Conservation (phyloP, 92 coral and sea anemone species). For the Ricordea florida region DNA sequence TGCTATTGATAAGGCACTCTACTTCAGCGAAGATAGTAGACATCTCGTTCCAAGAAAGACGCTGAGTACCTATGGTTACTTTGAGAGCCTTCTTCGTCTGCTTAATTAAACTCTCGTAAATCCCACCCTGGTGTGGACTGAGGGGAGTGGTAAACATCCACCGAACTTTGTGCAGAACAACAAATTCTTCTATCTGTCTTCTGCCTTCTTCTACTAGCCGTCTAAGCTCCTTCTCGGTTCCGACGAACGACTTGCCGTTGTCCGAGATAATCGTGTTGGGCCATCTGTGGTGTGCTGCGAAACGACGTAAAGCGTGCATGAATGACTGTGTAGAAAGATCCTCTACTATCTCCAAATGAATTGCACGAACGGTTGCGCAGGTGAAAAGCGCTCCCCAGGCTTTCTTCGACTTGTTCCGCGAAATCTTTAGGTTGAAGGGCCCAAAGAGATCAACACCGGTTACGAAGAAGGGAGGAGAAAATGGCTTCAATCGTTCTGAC, state of each 20-base stretch:
- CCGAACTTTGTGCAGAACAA: too few relatives aligned
- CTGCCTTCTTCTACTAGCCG: constrained; percentile 11
- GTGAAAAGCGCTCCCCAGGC: constrained; percentile 37
- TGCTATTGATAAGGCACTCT: constrained; percentile 27
- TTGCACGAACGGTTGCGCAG: constrained; percentile 39
- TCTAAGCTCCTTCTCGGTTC: constrained; percentile 29
- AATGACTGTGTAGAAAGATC: constrained; percentile 27
- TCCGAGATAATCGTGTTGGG: constrained; percentile 38
- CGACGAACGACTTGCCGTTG: constrained; percentile 53
- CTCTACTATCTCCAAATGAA: constrained; percentile 43
- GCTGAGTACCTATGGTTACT: neutral
- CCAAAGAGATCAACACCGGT: constrained; percentile 60
- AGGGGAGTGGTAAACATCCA: too few relatives aligned
- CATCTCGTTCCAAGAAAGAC: constrained; percentile 40
- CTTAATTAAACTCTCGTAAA: too few relatives aligned
- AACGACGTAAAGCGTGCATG: constrained; percentile 37
- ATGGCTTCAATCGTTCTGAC: constrained; percentile 29
- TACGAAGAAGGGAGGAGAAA: constrained; percentile 48
- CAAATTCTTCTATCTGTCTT: constrained; percentile 12
- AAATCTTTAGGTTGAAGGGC: constrained; percentile 35
- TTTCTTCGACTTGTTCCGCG: constrained; percentile 19
- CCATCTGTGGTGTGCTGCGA: constrained; percentile 50
- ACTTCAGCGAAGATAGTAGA: constrained; percentile 31
- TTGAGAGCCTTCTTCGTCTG: too few relatives aligned
- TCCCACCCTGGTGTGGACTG: too few relatives aligned